Conservation (phyloP, 1,140 invertebrate genomes). For the Acromyrmex charruanus region DNA sequence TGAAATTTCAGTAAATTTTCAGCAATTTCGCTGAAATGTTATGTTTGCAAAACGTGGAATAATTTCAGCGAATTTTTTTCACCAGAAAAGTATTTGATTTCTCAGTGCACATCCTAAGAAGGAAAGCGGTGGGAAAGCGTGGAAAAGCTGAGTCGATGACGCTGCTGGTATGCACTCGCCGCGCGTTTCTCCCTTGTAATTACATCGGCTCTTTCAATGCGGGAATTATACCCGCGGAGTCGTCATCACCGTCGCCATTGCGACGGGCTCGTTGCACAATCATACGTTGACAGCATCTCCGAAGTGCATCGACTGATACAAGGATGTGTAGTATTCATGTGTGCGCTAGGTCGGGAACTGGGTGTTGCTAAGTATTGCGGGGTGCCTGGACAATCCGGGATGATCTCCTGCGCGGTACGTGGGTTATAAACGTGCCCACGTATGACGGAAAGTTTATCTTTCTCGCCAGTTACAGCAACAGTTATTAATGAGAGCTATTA, state of each 20-base stretch:
- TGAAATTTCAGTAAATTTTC: too few relatives aligned
- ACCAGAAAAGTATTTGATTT: background rate
- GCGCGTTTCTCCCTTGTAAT: conserved; percentile 70
- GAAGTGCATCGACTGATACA: conserved; percentile 28
- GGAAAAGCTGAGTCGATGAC: conserved; percentile 29
- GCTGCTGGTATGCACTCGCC: conserved; percentile 15
- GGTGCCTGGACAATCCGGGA: background rate
- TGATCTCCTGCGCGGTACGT: background rate
- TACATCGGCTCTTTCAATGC: conserved; percentile 67
- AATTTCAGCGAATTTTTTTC: too few relatives aligned
- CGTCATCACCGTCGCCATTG: conserved; percentile 38
- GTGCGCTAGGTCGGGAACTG: conserved; percentile 38
- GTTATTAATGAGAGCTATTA: conserved; percentile 53
- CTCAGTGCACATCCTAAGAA: background rate
- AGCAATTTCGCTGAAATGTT: too few relatives aligned
- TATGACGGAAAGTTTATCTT: conserved; percentile 25
- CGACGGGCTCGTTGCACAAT: conserved; percentile 63
- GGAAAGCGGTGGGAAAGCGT: conserved; percentile 36
- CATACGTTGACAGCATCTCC: conserved; percentile 67
- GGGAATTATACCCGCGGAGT: conserved; percentile 40
- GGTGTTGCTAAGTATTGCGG: too few relatives aligned
- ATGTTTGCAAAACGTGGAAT: too few relatives aligned
- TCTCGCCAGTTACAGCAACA: background rate
- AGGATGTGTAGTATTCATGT: conserved; percentile 4
- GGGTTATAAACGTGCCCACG: background rate